These are phyloP conservation scores for Neogobius melanostomus DNA, from an alignment of 2,113 vertebrate genomes.

Conservation along the genomic window DNA sequence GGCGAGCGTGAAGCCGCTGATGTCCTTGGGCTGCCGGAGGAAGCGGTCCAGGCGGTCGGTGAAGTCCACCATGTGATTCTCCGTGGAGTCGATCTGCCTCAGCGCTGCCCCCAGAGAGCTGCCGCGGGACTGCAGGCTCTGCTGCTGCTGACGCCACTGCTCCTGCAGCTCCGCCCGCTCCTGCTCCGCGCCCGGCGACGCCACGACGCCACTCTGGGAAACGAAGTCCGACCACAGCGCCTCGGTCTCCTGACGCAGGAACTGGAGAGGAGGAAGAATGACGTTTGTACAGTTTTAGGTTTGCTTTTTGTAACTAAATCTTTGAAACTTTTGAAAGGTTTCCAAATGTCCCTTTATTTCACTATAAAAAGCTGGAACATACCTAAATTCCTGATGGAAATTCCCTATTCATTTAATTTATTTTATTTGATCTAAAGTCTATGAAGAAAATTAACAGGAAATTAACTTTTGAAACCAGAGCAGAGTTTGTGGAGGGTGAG, in stretches of 20 bases:
- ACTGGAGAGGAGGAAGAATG: constrained; percentile 61
- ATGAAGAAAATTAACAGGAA: too few relatives aligned
- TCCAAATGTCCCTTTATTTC: too few relatives aligned
- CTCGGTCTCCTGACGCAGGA: constrained; percentile 76
- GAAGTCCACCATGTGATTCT: constrained; percentile 78
- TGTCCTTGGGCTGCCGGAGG: constrained; percentile 74
- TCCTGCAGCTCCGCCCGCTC: constrained; percentile 70
- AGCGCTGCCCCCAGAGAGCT: constrained; percentile 80
- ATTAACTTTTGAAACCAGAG: too few relatives aligned
- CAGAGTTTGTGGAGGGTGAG: too few relatives aligned
- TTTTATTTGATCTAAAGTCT: too few relatives aligned
- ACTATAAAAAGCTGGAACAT: too few relatives aligned
- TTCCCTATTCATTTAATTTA: too few relatives aligned
- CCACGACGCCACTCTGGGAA: constrained; percentile 65
- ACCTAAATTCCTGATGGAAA: too few relatives aligned
- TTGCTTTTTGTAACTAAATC: too few relatives aligned
- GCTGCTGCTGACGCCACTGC: constrained; percentile 79
- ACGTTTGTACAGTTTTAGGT: too few relatives aligned
- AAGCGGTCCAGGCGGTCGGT: constrained; percentile 73
- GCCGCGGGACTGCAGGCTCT: constrained; percentile 78
- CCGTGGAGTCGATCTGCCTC: constrained; percentile 79
- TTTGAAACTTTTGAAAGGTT: too few relatives aligned
- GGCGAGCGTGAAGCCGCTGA: constrained; percentile 75
- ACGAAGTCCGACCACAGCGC: constrained; percentile 80
- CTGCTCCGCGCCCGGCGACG: constrained; percentile 64